These are phyloP conservation scores for Hycleus cichorii DNA, from an alignment of 1,140 invertebrate genomes.

Conservation along the genomic window DNA sequence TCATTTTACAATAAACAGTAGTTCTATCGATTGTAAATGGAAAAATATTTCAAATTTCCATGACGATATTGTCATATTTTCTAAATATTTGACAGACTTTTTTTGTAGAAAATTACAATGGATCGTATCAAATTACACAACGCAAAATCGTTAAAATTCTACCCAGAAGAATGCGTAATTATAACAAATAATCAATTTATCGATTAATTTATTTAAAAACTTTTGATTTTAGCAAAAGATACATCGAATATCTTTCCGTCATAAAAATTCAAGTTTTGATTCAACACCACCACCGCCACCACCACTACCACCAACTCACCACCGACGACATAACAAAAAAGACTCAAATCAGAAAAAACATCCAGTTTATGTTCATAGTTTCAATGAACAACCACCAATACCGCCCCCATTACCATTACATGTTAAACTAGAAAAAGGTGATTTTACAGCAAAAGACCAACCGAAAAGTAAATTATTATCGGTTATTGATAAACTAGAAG, in stretches of 20 bases:
- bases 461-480: constrained; percentile 1
- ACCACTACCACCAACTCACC: background rate
- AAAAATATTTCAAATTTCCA: no score
- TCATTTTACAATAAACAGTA: no score
- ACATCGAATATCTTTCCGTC: constrained; percentile 4
- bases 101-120: background rate
- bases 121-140: constrained; percentile 7
- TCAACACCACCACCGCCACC: background rate
- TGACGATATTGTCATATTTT: no score
- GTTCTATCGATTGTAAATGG: no score
- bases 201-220: background rate
- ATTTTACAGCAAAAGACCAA: background rate
- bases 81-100: no score
- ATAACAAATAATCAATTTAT: background rate
- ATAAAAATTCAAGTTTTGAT: constrained; percentile 8
- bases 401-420: constrained; percentile 1
- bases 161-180: constrained; percentile 8
- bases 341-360: constrained; percentile 13
- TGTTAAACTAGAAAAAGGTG: constrained; percentile 4
- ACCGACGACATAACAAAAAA: background rate
- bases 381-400: background rate
- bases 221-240: background rate
- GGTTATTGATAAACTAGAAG: constrained; percentile 32
- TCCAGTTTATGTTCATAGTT: constrained; percentile 24
- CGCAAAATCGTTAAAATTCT: constrained; percentile 9